phyloP scores from a whole-genome alignment of 2,113 vertebrate species.

The Chionomys nivalis region DNA sequence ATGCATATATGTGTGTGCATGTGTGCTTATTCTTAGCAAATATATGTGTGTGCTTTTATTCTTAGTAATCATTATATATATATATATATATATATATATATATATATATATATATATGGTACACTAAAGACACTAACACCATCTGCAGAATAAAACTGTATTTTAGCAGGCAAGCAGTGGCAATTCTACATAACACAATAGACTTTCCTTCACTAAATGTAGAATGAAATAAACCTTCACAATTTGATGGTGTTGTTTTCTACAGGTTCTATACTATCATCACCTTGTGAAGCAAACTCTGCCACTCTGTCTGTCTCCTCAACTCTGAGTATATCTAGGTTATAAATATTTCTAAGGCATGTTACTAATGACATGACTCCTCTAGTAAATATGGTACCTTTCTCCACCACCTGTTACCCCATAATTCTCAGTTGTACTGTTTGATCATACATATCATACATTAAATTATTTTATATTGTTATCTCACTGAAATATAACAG shows the following conservation, averaged over 20 bases:
- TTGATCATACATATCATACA: background rate
- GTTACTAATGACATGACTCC: slow-evolving; percentile 48
- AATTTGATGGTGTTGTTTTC: background rate
- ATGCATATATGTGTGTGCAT: too few species aligned
- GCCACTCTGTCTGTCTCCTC: slow-evolving; percentile 55
- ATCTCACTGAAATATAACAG: slow-evolving; percentile 9
- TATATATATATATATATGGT: background rate
- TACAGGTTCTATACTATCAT: slow-evolving; percentile 40
- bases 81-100: background rate
- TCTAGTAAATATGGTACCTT: slow-evolving; percentile 18
- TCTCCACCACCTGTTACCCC: background rate
- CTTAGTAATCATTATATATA: too few species aligned
- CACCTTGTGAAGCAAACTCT: slow-evolving; percentile 9
- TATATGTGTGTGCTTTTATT: too few species aligned
- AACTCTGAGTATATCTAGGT: slow-evolving; percentile 16
- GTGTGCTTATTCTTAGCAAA: too few species aligned
- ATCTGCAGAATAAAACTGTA: background rate
- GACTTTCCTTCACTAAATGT: background rate
- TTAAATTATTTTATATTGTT: slow-evolving; percentile 37
- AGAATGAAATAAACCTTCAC: slow-evolving; percentile 19
- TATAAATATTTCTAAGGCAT: slow-evolving; percentile 58
- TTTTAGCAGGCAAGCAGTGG: slow-evolving; percentile 13
- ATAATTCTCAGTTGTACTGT: slow-evolving; percentile 22
- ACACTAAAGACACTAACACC: slow-evolving; percentile 4
- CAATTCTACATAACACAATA: background rate